Base-by-base conservation (phyloP, 2,113 vertebrate species). In the Oreochromis spilurus region DNA sequence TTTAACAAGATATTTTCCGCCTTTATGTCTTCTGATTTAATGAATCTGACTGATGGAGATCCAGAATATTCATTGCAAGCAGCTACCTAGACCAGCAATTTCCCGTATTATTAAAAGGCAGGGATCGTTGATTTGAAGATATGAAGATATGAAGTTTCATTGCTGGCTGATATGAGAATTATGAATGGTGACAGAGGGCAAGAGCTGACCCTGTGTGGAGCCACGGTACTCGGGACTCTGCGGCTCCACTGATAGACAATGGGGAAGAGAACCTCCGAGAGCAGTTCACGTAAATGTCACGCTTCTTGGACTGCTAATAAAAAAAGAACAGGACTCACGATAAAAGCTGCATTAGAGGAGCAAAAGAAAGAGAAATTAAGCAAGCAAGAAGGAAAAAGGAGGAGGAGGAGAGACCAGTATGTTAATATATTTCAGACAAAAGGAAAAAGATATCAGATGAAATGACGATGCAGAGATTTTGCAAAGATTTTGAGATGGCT, bases 81-180 rank as follows among this genome's bases (percentile, higher is more conserved):
- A 79, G 86, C 91, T 81, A 91, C 92, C 87, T 90, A 89, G 83
- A 94, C 86, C 78, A 91, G 90, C 89, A 94, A 92, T 95, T 93
- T 94, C 90, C 89, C 87, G 52, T 92, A 89, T 92, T 95, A 95
- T 94, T 93, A 94, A 94, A 93, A 90, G 72, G 58, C 86, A 84
- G 84, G 87, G 84, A 93, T 92, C 38, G 60, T 86, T 90, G 92
- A 92, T 91, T 79, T 45, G 80, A 85, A 82, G 92, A 91, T 93
- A 87, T 62, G 84, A 75, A 90, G 93, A 94, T 96, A 94, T 94
- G 93, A 94, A 88, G 91, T 95, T 95, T 89, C 89, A 92, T 92
- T 89, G 87, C 84, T 55, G 67, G 91, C 86, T 94, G 88, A 94
- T 94, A 94, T 94, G 91, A 94, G 88, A 94, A 91, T 93, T 92